Evolutionary conservation across 1,140 invertebrate genomes (phyloP).

Genomic region (Ostrea edulis): DNA sequence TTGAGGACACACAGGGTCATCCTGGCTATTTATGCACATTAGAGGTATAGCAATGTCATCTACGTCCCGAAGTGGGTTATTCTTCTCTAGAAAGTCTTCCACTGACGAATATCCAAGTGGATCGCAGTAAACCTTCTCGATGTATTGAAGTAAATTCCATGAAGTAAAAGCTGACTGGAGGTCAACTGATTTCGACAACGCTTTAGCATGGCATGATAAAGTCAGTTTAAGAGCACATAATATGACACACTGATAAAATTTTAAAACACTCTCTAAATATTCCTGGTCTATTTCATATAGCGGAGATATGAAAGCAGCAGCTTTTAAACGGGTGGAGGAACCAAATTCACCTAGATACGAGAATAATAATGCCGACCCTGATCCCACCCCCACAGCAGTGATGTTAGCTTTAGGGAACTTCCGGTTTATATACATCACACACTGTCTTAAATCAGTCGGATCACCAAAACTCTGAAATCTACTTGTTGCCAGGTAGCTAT

Average conservation of each 20-base stretch:
- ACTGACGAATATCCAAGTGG: slow-evolving; percentile 62
- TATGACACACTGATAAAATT: slow-evolving; percentile 67
- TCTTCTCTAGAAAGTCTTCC: slow-evolving; percentile 73
- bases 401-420: slow-evolving; percentile 61
- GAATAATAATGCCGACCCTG: slow-evolving; percentile 68
- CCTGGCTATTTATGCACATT: slow-evolving; percentile 71
- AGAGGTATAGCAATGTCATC: slow-evolving; percentile 76
- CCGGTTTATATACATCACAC: slow-evolving; percentile 67
- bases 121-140: slow-evolving; percentile 66
- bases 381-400: slow-evolving; percentile 63
- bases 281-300: slow-evolving; percentile 63
- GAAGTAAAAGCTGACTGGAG: slow-evolving; percentile 58
- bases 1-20: slow-evolving; percentile 69
- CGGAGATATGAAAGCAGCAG: slow-evolving; percentile 67
- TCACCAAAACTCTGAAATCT: slow-evolving; percentile 70
- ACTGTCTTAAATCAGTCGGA: slow-evolving; percentile 68
- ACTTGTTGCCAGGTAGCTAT: slow-evolving; percentile 67
- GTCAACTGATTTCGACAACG: slow-evolving; percentile 64
- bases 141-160: slow-evolving; percentile 63
- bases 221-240: slow-evolving; percentile 64
- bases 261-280: slow-evolving; percentile 53
- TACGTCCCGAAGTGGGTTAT: slow-evolving; percentile 74
- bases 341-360: slow-evolving; percentile 74
- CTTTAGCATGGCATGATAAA: slow-evolving; percentile 62
- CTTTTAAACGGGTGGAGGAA: slow-evolving; percentile 65